These are phyloP conservation scores for Caenorhabditis sp. DNA, from an alignment of 2,888 invertebrate species.

Conservation along the genomic window DNA sequence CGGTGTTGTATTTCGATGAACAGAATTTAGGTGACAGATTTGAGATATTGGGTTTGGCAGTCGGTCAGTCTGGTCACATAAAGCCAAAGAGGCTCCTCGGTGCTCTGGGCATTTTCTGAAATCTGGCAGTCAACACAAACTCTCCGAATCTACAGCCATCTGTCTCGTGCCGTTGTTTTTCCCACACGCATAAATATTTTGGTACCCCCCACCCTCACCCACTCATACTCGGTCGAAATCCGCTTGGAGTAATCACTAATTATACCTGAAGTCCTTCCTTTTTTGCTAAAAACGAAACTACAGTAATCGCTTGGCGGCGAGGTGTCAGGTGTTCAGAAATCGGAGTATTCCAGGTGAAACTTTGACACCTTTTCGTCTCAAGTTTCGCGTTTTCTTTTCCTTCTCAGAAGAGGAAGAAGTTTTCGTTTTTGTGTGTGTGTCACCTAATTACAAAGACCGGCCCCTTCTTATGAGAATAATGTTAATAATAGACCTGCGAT, in stretches of 20 bases:
- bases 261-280: constrained; percentile 11
- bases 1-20: constrained; percentile 45
- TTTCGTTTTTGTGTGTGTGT: constrained; percentile 14
- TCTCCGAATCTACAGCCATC: constrained; percentile 10
- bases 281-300: too few species aligned
- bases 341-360: constrained; percentile 20
- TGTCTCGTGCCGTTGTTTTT: constrained; percentile 29
- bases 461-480: constrained; percentile 3
- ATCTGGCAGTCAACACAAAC: neutral
- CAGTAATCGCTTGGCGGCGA: neutral
- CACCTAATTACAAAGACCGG: constrained; percentile 46
- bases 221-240: neutral
- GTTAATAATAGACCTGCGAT: constrained; percentile 46
- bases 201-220: constrained; percentile 6
- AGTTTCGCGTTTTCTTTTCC: constrained; percentile 2
- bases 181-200: constrained; percentile 51
- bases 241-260: constrained; percentile 44
- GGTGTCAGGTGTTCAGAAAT: constrained; percentile 15
- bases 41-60: constrained; percentile 35
- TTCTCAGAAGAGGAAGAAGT: constrained; percentile 9
- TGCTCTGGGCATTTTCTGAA: neutral
- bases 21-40: constrained; percentile 38
- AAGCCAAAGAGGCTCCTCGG: too few species aligned
- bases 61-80: too few species aligned
- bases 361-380: constrained; percentile 25